phyloP scores from a whole-genome alignment of 2,113 vertebrate species.

The Trogon surrucura region DNA sequence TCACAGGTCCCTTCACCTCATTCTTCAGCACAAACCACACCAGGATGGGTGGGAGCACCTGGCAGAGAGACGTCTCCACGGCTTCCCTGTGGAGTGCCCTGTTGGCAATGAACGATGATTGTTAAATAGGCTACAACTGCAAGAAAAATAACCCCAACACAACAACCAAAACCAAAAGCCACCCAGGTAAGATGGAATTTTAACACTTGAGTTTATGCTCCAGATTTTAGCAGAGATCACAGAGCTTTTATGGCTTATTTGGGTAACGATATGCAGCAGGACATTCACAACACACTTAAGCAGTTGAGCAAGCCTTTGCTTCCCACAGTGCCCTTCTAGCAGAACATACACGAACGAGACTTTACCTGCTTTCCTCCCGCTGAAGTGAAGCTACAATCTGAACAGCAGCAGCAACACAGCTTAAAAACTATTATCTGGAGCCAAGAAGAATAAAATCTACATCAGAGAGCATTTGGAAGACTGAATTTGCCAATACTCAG shows the following conservation, averaged over 20 bases:
- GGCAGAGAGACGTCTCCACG: not conserved
- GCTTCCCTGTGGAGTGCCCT: not conserved
- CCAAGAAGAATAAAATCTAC: not conserved
- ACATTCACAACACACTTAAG: rapidly evolving
- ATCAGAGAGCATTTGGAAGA: too few relatives aligned
- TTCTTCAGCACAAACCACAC: not conserved
- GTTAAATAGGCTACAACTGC: not conserved
- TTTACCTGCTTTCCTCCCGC: not conserved
- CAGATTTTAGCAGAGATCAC: not conserved
- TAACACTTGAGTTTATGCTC: not conserved
- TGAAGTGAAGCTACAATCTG: not conserved
- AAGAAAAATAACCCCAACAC: not conserved
- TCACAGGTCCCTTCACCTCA: rapidly evolving
- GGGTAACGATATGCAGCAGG: not conserved
- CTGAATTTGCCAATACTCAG: not conserved
- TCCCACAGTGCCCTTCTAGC: not conserved
- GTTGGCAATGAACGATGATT: not conserved
- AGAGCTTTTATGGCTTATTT: not conserved
- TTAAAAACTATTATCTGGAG: not conserved
- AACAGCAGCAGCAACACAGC: not conserved
- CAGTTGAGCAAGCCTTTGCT: not conserved
- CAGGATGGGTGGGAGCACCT: not conserved
- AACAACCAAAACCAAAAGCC: not conserved
- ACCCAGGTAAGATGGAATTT: not conserved
- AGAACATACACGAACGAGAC: not conserved